phyloP scores from a whole-genome alignment of 1,140 invertebrate species.

The Macrobrachium nipponense region DNA sequence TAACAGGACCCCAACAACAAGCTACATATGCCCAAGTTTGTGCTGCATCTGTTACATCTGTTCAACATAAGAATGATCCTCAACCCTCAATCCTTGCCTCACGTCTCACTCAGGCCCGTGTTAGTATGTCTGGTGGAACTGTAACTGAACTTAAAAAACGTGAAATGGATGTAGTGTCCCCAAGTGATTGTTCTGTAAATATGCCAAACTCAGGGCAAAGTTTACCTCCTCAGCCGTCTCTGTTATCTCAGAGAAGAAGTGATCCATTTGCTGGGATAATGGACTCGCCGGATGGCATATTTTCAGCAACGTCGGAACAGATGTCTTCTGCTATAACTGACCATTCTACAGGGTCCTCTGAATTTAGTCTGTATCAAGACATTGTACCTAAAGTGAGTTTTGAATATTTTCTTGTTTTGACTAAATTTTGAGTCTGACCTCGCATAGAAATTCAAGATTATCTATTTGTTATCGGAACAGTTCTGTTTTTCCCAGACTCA shows the following conservation, averaged over 20 bases:
- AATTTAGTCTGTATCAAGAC: slow-evolving; percentile 50
- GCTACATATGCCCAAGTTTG: slow-evolving; percentile 58
- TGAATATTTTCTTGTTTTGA: not conserved
- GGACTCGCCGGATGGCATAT: not conserved
- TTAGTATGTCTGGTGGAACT: slow-evolving; percentile 48
- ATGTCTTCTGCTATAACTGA: slow-evolving; percentile 20
- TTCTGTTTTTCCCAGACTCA: too few relatives aligned
- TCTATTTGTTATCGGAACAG: too few relatives aligned
- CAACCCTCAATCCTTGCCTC: slow-evolving; percentile 57
- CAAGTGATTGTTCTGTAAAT: slow-evolving; percentile 36
- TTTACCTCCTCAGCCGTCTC: slow-evolving; percentile 19
- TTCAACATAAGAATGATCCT: slow-evolving; percentile 40
- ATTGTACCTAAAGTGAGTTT: slow-evolving; percentile 48
- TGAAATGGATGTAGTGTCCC: slow-evolving; percentile 52
- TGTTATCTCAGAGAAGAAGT: slow-evolving; percentile 26
- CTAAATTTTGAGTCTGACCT: too few relatives aligned
- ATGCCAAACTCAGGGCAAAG: not conserved
- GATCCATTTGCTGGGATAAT: slow-evolving; percentile 51
- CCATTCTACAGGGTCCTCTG: slow-evolving; percentile 28
- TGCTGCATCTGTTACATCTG: slow-evolving; percentile 50
- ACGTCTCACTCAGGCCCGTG: slow-evolving; percentile 44
- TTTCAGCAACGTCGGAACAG: not conserved
- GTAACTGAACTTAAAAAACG: slow-evolving; percentile 53
- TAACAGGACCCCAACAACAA: slow-evolving; percentile 27
- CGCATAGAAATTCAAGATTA: too few relatives aligned